Base-by-base conservation (phyloP, 2,888 invertebrate genomes). In the Ophion ventricosus region DNA sequence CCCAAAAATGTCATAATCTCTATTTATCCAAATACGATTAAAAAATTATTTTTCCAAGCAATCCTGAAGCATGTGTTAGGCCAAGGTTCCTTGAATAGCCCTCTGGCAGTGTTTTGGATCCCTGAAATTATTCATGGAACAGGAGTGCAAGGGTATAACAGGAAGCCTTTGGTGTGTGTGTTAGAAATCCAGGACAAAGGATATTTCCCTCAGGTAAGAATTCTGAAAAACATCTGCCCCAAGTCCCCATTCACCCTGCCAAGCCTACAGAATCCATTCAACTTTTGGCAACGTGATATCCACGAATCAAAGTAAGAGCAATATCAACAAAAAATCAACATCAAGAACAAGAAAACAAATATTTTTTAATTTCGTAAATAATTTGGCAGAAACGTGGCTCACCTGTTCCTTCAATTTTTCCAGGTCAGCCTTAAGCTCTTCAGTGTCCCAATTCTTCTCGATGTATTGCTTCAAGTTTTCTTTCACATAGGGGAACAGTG, bases 401-500 rank as follows among this genome's bases (percentile, higher is more conserved):
- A 95, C 95, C 94, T 96, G 94, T 88, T 96, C 95, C 88, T 95
- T 94, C 40, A 98, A 93, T 49, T 95, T 95, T 25, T 94, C 93
- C 3, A 98, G 95, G 63, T 96, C 96, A 79, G 94, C 94, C 92
- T 96, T 95, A 49, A 97, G 96, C 72, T 95, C 95, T 1, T 95
- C 95, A 0, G 94, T 94, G 61, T 96, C 95, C 97, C 97, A 98
- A 87, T 97, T 95, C 35, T 94, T 94, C 82, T 95, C 95, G 74
- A 99, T 92, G 92, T 96, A 98, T 75, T 95, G 94, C 89, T 96
- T 95, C 29, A 96, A 95, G 91, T 98, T 96, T 84, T 96, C 95
- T 87, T 95, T 95, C 0, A 97, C 96, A 91, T 97, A 98, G 0
- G 97, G 96, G 90, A 97, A 97, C 57, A 97, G 94, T 25, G 95